Percentiles rank a stretch among this genome's conserved stretches.
Conservation (phyloP, 2,888 invertebrate species). For the Spilosoma lubricipeda region DNA sequence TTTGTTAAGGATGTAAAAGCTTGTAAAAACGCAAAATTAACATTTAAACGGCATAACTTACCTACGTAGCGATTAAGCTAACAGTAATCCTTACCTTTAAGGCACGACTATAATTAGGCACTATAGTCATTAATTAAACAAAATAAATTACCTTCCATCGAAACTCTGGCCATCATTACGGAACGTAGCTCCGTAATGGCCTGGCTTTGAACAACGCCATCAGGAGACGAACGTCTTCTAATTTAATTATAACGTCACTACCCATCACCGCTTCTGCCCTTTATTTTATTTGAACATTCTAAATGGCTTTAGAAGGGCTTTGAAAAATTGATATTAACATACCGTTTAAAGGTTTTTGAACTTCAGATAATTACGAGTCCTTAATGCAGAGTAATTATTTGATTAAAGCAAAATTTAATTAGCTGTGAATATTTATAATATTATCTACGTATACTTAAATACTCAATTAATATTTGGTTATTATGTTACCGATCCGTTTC, state of each 20-base stretch:
- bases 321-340: conserved; percentile 63
- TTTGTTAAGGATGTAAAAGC: not conserved
- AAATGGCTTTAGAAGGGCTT: conserved; percentile 59
- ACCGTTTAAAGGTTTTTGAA: conserved; percentile 25
- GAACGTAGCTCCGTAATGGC: conserved; percentile 20
- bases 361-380: not conserved
- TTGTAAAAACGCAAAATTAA: not conserved
- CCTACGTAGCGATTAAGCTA: no score
- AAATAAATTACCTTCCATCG: conserved; percentile 27
- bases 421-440: not conserved
- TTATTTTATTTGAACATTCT: conserved; percentile 53
- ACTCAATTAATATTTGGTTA: no score
- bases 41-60: not conserved
- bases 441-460: no score
- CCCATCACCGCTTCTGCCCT: conserved; percentile 52
- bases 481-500: no score
- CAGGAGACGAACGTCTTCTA: conserved; percentile 61
- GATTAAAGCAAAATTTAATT: not conserved
- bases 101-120: not conserved
- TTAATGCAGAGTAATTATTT: not conserved
- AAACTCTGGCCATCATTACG: conserved; percentile 37
- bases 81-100: not conserved
- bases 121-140: conserved; percentile 16
- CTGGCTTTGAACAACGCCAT: conserved; percentile 53
- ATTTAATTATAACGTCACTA: conserved; percentile 75